Evolutionary conservation across 2,888 invertebrate species (phyloP).

Genomic region (Scelioninae gen. 1): DNA sequence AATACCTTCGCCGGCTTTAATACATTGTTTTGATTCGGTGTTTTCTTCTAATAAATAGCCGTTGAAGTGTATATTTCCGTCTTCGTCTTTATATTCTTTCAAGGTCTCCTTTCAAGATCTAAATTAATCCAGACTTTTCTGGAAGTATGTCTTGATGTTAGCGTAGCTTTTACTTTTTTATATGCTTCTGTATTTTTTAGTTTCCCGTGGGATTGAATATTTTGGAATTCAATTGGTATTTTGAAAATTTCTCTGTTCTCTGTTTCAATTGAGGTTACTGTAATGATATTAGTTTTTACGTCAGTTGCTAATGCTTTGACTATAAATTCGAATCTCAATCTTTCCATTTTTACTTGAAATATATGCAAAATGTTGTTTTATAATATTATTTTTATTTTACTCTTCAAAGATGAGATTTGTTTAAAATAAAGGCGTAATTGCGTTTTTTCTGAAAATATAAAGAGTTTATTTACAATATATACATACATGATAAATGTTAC

Average conservation of each 20-base stretch:
- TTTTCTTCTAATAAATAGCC: slow-evolving; percentile 28
- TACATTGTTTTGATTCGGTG: slow-evolving; percentile 1
- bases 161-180: slow-evolving; percentile 65
- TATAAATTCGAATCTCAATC: slow-evolving; percentile 47
- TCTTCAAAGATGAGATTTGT: not conserved
- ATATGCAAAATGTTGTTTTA: slow-evolving; percentile 38
- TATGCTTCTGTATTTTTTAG: slow-evolving; percentile 25
- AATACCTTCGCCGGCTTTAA: slow-evolving; percentile 4
- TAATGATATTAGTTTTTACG: slow-evolving; percentile 39
- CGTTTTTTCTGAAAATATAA: slow-evolving; percentile 21
- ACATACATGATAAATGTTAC: not conserved
- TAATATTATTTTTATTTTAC: slow-evolving; percentile 25
- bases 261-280: slow-evolving; percentile 60
- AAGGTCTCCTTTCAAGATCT: slow-evolving; percentile 56
- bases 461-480: not conserved
- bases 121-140: slow-evolving; percentile 71
- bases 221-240: slow-evolving; percentile 63
- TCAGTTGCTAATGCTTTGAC: slow-evolving; percentile 48
- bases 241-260: slow-evolving; percentile 48
- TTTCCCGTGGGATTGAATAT: slow-evolving; percentile 47
- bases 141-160: slow-evolving; percentile 68
- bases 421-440: slow-evolving; percentile 27
- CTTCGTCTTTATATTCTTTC: slow-evolving; percentile 60
- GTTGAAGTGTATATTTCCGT: slow-evolving; percentile 58
- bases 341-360: slow-evolving; percentile 53